Evolutionary conservation across 2,888 invertebrate species (phyloP), one percentile per base, ranked within the genome.

Genomic region (Stenodema calcarata): DNA sequence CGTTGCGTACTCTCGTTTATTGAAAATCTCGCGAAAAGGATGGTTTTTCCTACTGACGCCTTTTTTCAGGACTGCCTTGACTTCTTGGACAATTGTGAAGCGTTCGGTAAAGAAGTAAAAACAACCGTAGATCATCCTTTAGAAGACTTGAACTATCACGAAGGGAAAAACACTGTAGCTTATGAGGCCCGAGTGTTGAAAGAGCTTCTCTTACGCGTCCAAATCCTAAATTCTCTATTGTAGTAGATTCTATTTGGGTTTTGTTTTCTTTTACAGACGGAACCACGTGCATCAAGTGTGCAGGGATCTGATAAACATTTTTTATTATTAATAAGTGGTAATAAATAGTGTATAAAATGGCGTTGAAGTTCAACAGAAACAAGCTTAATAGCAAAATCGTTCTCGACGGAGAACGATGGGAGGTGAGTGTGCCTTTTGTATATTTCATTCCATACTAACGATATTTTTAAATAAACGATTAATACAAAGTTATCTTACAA

Each of bases 1-100:
- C 93, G 99, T 87, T 99, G 98, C 91, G 97, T 99, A 91, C 92
- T 99, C 87, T 97, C 97, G n/a, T 94, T 98, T 89, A 93, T 97
- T 87, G 97, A 98, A 92, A 97, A 97, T 91, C 92, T 97, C 89
- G 94, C 97, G 0, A 98, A 98, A 90, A 97, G 98, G 91, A 94
- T 97, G 92, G 95, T 98, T 87, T 95, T 96, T 78, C 94, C 97
- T 81, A 94, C 96, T 90, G 98, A 98, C 92, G 93, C 95, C 30
- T 96, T 97, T 41, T 93, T 97, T 87, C 95, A 95, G 89, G 98
- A 98, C 90, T 97, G 97, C 90, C 93, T 97, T 87, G 94, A 94
- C 89, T 98, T 98, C 92, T 93, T 98, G 83, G 97, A 97, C 90
- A 96, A 96, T 89, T 98, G 97, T 91, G 98, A 98, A 92, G 92